Conservation (phyloP, 2,888 invertebrate genomes). For the Perithous albicinctus region DNA sequence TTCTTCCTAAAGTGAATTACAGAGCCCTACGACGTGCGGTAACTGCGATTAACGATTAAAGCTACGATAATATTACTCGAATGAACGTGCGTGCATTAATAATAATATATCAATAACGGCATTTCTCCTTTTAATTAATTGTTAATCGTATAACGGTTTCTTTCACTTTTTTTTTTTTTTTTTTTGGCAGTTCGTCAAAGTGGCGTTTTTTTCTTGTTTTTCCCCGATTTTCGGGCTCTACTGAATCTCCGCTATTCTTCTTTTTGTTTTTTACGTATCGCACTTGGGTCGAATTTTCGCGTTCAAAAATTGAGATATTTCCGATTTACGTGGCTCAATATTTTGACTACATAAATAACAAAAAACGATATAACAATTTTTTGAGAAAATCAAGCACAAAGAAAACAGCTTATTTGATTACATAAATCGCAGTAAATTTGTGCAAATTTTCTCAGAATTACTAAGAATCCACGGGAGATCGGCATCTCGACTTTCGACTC, state of each 20-base stretch:
- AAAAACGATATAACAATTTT: constrained; percentile 45
- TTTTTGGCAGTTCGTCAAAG: constrained; percentile 66
- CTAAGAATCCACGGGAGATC: constrained; percentile 26
- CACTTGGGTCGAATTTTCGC: constrained; percentile 7
- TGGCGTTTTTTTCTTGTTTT: constrained; percentile 47
- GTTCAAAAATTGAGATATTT: constrained; percentile 38
- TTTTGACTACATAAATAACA: constrained; percentile 34
- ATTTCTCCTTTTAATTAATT: constrained; percentile 71
- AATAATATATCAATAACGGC: constrained; percentile 78
- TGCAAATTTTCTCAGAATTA: constrained; percentile 15
- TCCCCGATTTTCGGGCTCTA: constrained; percentile 57
- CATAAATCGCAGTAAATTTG: not conserved
- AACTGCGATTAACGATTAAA: constrained; percentile 83
- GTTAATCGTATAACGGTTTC: constrained; percentile 75
- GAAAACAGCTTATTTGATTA: not conserved
- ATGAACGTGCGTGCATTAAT: constrained; percentile 82
- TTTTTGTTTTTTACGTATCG: not conserved
- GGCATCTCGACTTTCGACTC: constrained; percentile 28
- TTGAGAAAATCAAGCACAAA: constrained; percentile 21
- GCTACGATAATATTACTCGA: constrained; percentile 82
- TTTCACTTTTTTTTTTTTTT: constrained; percentile 50
- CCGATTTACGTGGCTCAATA: constrained; percentile 9
- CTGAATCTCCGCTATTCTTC: constrained; percentile 38
- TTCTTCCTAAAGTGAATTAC: constrained; percentile 78
- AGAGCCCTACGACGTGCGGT: constrained; percentile 83